Base-by-base conservation (phyloP, 2,797 vertebrate genomes). In the Ficedula albicollis region DNA sequence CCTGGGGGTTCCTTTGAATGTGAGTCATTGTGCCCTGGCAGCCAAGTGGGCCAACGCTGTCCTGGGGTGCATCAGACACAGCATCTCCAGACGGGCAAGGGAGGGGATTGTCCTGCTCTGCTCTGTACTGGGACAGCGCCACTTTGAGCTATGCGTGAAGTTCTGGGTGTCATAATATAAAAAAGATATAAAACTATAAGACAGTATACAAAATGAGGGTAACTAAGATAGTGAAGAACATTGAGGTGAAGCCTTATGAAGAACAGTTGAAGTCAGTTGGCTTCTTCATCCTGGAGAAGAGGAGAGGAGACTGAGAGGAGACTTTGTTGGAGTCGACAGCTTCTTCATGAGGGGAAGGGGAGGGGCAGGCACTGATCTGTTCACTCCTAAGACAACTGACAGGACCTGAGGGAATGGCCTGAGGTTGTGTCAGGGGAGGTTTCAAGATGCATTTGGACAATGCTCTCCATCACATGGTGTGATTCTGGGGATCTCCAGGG, bases 51-150 rank as follows among this genome's bases (percentile, higher is more conserved):
- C 12, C 27, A 59, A 0, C 10, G 3, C 2, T 51, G 27, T 44
- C 18, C 20, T 30, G 15, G 6, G 6, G 6, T 6, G 20, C 26
- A 16, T 25, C 36, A 20, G 20, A 4, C 32, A 30, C 8, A 29
- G 25, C 36, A 49, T 10, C 3, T 2, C 15, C 63, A 23, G 13
- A 5, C 0, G 0, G 25, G 30, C 15, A 22, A 49, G 23, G 15
- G 10, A 67, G 12, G 9, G 7, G 19, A n/a, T 41, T 49, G 13
- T 34, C 30, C 43, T 1, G 0, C 11, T 49, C 64, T 80, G 4
- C 25, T 34, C 44, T 51, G 44, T 4, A 3, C 20, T 12, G 15
- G 10, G 25, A 4, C 2, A 9, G 8, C 15, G 30, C 30, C 51
- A 49, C 44, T 56, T 49, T 30, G 4, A 49, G 14, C 27, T 17